A percentile compares a stretch with the other conserved stretches of the same genome.
Evolutionary conservation across 2,888 invertebrate species (phyloP).

Genomic region (Stenchaetothrips biformis): DNA sequence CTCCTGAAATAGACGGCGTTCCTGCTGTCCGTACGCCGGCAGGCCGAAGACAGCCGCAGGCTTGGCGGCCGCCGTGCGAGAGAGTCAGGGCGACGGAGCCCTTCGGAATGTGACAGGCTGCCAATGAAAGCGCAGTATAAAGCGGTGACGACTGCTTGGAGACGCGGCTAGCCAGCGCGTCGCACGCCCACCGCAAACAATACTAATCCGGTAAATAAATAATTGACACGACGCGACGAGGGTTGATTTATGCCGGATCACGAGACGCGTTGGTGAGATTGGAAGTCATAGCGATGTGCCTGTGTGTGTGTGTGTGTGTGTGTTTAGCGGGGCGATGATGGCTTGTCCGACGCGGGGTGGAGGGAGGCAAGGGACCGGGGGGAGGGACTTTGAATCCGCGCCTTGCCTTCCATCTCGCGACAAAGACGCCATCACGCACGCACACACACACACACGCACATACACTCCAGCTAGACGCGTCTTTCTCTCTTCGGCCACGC

Average conservation of each 20-base stretch:
- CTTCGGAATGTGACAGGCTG: neutral
- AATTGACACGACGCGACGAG: neutral
- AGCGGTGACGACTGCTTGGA: neutral
- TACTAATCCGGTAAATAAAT: conserved; percentile 15
- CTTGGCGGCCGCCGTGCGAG: too few species aligned
- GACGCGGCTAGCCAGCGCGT: neutral
- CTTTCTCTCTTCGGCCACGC: neutral
- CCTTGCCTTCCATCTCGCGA: too few species aligned
- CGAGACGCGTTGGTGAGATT: neutral
- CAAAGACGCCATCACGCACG: neutral
- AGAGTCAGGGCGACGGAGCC: too few species aligned
- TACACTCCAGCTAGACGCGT: neutral
- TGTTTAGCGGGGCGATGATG: too few species aligned
- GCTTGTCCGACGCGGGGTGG: too few species aligned
- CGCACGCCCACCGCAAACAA: neutral
- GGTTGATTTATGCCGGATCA: conserved; percentile 7
- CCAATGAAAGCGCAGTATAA: neutral
- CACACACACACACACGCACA: neutral
- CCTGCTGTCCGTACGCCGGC: too few species aligned
- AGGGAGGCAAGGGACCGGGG: too few species aligned
- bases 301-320: too few species aligned
- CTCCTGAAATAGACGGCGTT: too few species aligned
- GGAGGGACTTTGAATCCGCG: too few species aligned
- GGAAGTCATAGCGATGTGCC: too few species aligned
- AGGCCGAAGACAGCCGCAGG: too few species aligned